phyloP scores from a whole-genome alignment of 2,888 invertebrate genomes.

The Acronicta leporina region DNA sequence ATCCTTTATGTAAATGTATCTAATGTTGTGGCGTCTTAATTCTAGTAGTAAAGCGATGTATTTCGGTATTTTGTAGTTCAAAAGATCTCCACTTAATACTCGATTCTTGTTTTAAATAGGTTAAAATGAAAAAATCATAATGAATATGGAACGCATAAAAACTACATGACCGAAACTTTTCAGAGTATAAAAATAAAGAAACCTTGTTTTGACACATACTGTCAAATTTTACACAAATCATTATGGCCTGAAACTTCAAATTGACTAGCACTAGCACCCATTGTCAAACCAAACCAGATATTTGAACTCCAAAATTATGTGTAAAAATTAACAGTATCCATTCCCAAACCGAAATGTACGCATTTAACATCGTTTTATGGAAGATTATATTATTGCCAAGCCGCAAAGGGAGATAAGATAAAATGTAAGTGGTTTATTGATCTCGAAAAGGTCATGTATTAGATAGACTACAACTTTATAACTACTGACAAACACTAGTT shows the following conservation, averaged over 20 bases:
- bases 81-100: too few relatives aligned
- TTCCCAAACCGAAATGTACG: slow-evolving; percentile 36
- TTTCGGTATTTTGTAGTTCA: too few relatives aligned
- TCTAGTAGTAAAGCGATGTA: too few relatives aligned
- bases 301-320: slow-evolving; percentile 38
- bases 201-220: slow-evolving; percentile 10
- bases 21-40: too few relatives aligned
- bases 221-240: slow-evolving; percentile 49
- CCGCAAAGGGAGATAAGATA: slow-evolving; percentile 32
- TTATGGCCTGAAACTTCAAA: slow-evolving; percentile 54
- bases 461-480: too few relatives aligned
- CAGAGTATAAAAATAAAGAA: background rate
- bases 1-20: too few relatives aligned
- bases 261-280: slow-evolving; percentile 5
- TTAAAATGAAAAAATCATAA: background rate
- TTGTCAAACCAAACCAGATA: slow-evolving; percentile 4
- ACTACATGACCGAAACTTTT: slow-evolving; percentile 5
- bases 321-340: slow-evolving; percentile 21
- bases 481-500: too few relatives aligned
- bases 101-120: too few relatives aligned
- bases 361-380: slow-evolving; percentile 31
- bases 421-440: slow-evolving; percentile 35
- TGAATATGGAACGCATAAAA: slow-evolving; percentile 2
- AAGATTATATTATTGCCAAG: slow-evolving; percentile 37
- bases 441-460: background rate